Conservation (phyloP, 2,113 vertebrate species). For the Conger conger region DNA sequence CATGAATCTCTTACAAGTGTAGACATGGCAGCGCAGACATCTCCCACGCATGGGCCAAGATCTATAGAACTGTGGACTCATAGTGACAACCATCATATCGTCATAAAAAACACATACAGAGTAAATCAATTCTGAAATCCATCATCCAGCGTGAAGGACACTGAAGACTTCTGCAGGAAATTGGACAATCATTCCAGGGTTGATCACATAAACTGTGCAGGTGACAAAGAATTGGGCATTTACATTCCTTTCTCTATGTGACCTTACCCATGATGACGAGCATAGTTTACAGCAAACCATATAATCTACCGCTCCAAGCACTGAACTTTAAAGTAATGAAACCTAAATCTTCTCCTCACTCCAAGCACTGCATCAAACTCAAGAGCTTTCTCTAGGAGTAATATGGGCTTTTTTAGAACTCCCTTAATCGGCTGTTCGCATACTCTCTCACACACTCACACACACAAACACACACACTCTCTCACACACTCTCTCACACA, state of each 20-base stretch:
- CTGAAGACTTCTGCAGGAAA: background rate
- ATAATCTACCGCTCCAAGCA: too few species aligned
- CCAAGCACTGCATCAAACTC: background rate
- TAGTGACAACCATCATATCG: background rate
- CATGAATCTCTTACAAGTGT: background rate
- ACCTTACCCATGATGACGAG: background rate
- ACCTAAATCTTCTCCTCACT: background rate
- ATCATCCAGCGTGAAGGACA: too few species aligned
- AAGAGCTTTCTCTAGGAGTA: background rate
- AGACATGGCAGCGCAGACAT: background rate
- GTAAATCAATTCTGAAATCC: background rate
- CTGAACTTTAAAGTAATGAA: background rate
- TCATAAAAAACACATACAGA: background rate
- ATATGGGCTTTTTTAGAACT: too few species aligned
- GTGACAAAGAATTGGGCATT: too few species aligned
- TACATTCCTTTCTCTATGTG: too few species aligned
- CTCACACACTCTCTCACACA: too few species aligned
- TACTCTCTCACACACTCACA: too few species aligned
- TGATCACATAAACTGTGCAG: background rate
- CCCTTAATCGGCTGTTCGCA: too few species aligned
- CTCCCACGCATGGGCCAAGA: background rate
- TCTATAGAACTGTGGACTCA: background rate
- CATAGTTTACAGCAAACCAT: background rate
- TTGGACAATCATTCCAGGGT: background rate
- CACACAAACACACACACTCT: too few species aligned